These are phyloP conservation scores for Amblyjoppa fuscipennis DNA, from an alignment of 2,888 invertebrate genomes.

Conservation along the genomic window DNA sequence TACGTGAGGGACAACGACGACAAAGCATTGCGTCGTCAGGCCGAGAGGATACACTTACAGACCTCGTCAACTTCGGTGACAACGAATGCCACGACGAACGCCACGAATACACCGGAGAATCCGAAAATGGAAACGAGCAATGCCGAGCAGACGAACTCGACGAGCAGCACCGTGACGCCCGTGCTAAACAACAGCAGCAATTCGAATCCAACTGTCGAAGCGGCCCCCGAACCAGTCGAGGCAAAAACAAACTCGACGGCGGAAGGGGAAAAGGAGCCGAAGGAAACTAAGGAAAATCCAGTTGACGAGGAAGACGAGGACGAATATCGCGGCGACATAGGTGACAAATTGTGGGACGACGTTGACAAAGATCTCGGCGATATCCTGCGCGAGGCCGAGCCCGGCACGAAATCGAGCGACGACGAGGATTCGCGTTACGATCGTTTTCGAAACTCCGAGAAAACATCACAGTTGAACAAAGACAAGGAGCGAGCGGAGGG, in stretches of 20 bases:
- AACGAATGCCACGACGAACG: constrained; percentile 72
- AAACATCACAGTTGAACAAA: constrained; percentile 82
- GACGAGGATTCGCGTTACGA: constrained; percentile 90
- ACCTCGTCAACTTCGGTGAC: constrained; percentile 77
- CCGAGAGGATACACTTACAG: constrained; percentile 88
- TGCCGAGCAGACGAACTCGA: constrained; percentile 41
- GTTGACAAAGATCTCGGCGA: constrained; percentile 94
- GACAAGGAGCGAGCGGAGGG: constrained; percentile 78
- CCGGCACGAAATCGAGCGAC: constrained; percentile 87
- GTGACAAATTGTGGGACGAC: constrained; percentile 92
- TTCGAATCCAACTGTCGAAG: constrained; percentile 83
- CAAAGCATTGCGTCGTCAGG: constrained; percentile 90
- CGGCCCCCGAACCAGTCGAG: constrained; percentile 49
- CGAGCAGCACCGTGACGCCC: constrained; percentile 56
- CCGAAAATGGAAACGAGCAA: constrained; percentile 63
- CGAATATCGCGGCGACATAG: constrained; percentile 83
- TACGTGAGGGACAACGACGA: constrained; percentile 93
- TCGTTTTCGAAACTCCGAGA: constrained; percentile 89
- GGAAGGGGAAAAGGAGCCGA: constrained; percentile 73
- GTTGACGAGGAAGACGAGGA: constrained; percentile 85
- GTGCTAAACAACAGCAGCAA: constrained; percentile 51
- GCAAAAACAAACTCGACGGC: constrained; percentile 80
- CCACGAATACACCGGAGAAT: constrained; percentile 70
- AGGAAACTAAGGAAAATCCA: constrained; percentile 71
- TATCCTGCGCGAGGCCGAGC: constrained; percentile 88